Evolutionary conservation across 2,113 vertebrate genomes (phyloP).

Genomic region (Loxodonta africana): DNA sequence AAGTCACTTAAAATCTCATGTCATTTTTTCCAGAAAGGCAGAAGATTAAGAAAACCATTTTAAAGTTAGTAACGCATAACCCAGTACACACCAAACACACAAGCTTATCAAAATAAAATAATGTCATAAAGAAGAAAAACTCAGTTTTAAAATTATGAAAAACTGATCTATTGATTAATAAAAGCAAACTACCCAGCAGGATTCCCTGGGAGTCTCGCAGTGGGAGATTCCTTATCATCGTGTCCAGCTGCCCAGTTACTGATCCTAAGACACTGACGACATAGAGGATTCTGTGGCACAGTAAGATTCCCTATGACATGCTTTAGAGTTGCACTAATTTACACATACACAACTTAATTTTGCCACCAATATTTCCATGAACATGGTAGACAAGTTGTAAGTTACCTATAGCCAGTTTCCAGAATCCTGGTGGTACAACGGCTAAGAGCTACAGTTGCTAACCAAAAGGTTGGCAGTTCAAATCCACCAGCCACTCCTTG

Average conservation of each 20-base stretch:
- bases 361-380: not conserved
- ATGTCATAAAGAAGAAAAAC: not conserved
- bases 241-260: not conserved
- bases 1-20: not conserved
- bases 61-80: not conserved
- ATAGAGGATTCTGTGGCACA: not conserved
- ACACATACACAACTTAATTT: not conserved
- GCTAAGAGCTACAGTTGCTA: too few relatives aligned
- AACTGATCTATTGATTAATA: not conserved
- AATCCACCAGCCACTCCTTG: too few relatives aligned
- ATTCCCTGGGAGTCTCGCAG: not conserved
- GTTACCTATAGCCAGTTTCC: not conserved
- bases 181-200: not conserved
- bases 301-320: not conserved
- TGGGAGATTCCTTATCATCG: not conserved
- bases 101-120: conserved; percentile 40
- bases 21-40: not conserved
- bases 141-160: conserved; percentile 12
- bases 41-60: not conserved
- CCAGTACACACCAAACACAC: not conserved
- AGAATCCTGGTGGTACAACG: too few relatives aligned
- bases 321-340: not conserved
- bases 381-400: not conserved
- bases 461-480: too few relatives aligned
- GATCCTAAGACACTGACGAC: not conserved